Evolutionary conservation across 1,140 invertebrate species (phyloP), one percentile per base, ranked within the genome.

Genomic region (Solenopsis fugax): DNA sequence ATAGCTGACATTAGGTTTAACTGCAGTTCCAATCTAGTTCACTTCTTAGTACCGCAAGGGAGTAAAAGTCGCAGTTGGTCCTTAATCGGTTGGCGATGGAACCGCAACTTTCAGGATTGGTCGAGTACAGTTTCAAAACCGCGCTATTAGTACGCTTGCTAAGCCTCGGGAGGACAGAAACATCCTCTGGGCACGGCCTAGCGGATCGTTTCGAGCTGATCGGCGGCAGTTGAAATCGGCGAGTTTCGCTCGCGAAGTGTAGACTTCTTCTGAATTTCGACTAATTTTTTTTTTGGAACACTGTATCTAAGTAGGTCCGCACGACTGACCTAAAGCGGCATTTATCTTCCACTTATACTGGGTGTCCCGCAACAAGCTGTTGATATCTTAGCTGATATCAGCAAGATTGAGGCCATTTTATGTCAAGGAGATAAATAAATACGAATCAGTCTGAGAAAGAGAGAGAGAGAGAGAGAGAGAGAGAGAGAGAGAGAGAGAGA

Each of bases 301-400:
- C 80, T 65, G 75, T 81, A 90, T 77, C 41, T 88, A 77, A 56
- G 58, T 94, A 95, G 93, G 93, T 93, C 93, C 94, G 94, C 94
- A 95, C 94, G 94, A 95, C 94, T 95, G 94, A 95, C 90, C 91
- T 92, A 93, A 94, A 86, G 94, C 94, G 94, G 94, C 93, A 95
- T 92, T 93, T 90, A 94, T 93, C 90, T 93, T 94, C 88, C 89
- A 93, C 89, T 90, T 92, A 73, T 60, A 84, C 4, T 60, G 18
- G 54, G 12, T 84, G 54, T 73, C 69, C 41, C 69, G 69, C 80
- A 75, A 86, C 84, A 82, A 88, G 76, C 77, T 89, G 87, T 64
- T 88, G 82, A 69, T 48, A 56, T 65, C 45, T 78, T 58, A 29
- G 0, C 41, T 41, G 4, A 71, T 0, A 29, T 29, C 29, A 29